phyloP scores from a whole-genome alignment of 2,888 invertebrate genomes.

The Epinotia ramella region DNA sequence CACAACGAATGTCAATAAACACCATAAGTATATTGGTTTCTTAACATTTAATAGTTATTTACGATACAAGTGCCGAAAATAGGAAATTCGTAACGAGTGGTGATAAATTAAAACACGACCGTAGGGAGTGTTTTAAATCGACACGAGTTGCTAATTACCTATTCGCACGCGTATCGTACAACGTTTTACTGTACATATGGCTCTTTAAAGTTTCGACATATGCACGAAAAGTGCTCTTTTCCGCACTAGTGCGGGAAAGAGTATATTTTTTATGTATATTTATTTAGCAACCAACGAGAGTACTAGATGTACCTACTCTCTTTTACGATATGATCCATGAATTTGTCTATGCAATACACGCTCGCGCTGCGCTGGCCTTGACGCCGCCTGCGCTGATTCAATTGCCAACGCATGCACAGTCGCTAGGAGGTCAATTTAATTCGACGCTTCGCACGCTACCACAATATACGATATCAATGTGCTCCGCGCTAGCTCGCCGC shows the following conservation, averaged over 20 bases:
- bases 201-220: no score
- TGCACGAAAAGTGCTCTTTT: no score
- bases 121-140: no score
- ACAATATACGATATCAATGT: background rate
- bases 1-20: background rate
- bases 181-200: no score
- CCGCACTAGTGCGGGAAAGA: no score
- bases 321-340: background rate
- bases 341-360: background rate
- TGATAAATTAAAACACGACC: no score
- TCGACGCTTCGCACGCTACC: background rate
- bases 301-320: background rate
- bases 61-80: no score
- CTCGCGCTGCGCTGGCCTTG: conserved; percentile 24
- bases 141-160: no score
- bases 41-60: background rate
- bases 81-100: no score
- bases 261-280: no score
- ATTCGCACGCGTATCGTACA: no score
- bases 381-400: conserved; percentile 26
- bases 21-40: background rate
- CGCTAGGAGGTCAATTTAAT: conserved; percentile 5
- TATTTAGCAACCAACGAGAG: no score
- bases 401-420: conserved; percentile 33
- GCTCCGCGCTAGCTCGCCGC: background rate